Base-by-base conservation (phyloP, 2,888 invertebrate genomes). In the Idaea aversata region DNA sequence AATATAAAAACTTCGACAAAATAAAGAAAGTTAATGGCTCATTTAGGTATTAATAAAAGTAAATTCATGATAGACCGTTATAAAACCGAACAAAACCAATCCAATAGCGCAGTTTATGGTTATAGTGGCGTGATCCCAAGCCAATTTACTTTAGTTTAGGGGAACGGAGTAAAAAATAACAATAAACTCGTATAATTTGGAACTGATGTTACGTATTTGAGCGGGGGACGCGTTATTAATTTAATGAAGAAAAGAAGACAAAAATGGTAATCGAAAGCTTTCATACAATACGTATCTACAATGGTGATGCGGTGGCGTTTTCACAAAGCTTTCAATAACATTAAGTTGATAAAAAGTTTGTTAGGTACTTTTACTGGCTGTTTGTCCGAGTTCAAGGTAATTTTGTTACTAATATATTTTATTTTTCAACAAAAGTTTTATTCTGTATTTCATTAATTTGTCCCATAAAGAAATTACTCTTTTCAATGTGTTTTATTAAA, bases 171-270 rank as follows among this genome's bases (percentile, higher is more conserved):
- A 87, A 88, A 88, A 88, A 84, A 90, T 89, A 91, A 91, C 90
- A 92, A 90, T 91, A 91, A 90, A 90, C 86, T 91, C 90, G 92
- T 91, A 91, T 88, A 91, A 92, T 91, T 93, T 90, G 87, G 88
- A 83, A 84, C 81, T 81, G 83, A 82, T 83, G 86, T 84, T 87
- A 84, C 87, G 83, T 87, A 85, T 89, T 90, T 87, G 85, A 85
- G 83, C 81, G 82, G 75, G 90, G 90, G 86, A 80, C 77, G 15
- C 15, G 77, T 76, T 69, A 81, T 84, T 91, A 90, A 90, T 90
- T 88, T 88, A 86, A 91, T 90, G 88, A 90, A 87, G 81, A 80
- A 82, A 79, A 79, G 81, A 47, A 13, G 47, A 47, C 47, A 47
- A 5, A 47, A 47, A 47, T 47, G 47, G 47, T 47, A 47, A 47